A percentile compares a stretch with the other conserved stretches of the same genome.
Conservation (phyloP, 2,888 invertebrate genomes). For the Phrixothrix hirtus region DNA sequence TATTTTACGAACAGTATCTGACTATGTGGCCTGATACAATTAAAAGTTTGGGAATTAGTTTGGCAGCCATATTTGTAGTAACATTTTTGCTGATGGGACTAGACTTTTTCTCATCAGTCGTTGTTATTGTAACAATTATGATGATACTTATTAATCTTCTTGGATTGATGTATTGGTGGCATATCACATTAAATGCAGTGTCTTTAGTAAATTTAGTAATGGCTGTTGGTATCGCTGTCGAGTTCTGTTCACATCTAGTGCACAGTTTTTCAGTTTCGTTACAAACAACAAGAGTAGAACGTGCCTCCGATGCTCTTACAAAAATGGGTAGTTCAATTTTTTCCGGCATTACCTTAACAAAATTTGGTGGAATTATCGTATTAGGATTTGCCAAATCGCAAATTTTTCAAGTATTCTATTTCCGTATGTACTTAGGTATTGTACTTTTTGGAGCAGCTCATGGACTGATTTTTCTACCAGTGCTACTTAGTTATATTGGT, state of each 20-base stretch:
- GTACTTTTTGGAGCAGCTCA: slow-evolving; percentile 96
- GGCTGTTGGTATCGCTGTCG: slow-evolving; percentile 98
- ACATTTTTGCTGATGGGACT: slow-evolving; percentile 92
- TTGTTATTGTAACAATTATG: slow-evolving; percentile 86
- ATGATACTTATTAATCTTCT: slow-evolving; percentile 93
- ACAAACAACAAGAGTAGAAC: slow-evolving; percentile 68
- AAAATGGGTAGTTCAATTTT: slow-evolving; percentile 90
- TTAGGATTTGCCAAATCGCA: slow-evolving; percentile 97
- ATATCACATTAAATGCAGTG: slow-evolving; percentile 93
- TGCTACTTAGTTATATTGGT: slow-evolving; percentile 96
- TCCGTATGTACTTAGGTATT: slow-evolving; percentile 83
- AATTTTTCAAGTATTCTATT: slow-evolving; percentile 75
- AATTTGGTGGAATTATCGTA: slow-evolving; percentile 96
- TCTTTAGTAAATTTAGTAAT: slow-evolving; percentile 96
- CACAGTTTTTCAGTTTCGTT: slow-evolving; percentile 87
- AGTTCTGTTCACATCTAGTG: slow-evolving; percentile 97
- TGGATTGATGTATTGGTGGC: slow-evolving; percentile 97
- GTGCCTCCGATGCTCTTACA: slow-evolving; percentile 82
- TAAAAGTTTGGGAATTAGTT: slow-evolving; percentile 83
- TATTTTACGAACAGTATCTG: slow-evolving; percentile 98
- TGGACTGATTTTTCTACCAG: slow-evolving; percentile 96
- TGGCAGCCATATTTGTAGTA: slow-evolving; percentile 91
- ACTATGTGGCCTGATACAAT: slow-evolving; percentile 93
- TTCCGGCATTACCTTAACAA: slow-evolving; percentile 96
- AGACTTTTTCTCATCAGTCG: slow-evolving; percentile 87